Evolutionary conservation across 2,113 vertebrate genomes (phyloP).

Genomic region (Eretmochelys imbricata): DNA sequence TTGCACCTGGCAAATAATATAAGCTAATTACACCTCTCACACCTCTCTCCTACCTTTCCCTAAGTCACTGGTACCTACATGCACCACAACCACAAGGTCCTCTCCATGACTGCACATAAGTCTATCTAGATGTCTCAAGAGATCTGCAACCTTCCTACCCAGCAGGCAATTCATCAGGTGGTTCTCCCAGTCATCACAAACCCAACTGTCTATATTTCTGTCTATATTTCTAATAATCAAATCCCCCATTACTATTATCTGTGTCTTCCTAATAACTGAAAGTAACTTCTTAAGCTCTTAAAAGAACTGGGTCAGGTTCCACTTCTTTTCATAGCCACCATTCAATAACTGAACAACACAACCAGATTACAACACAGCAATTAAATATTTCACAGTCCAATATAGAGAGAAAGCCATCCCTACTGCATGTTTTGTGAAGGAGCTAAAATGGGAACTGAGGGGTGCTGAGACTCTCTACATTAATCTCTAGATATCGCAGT

Average conservation of each 20-base stretch:
- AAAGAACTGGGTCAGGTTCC: not conserved
- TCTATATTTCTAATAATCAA: too few species aligned
- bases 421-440: not conserved
- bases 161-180: too few species aligned
- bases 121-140: too few species aligned
- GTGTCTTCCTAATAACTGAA: not conserved
- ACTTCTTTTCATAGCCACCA: not conserved
- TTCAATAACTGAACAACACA: not conserved
- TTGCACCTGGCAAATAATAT: not conserved
- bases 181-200: too few species aligned
- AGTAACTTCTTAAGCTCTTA: not conserved
- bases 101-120: too few species aligned
- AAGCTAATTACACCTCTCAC: not conserved
- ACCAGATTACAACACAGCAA: not conserved
- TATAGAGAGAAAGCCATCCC: not conserved
- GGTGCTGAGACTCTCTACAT: not conserved
- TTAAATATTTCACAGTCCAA: not conserved
- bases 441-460: not conserved
- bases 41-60: too few species aligned
- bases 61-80: too few species aligned
- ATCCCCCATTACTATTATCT: too few species aligned
- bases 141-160: too few species aligned
- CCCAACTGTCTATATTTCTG: too few species aligned
- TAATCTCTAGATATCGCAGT: not conserved
- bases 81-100: too few species aligned